Conservation (phyloP, 2,113 vertebrate species). For the Solea solea region DNA sequence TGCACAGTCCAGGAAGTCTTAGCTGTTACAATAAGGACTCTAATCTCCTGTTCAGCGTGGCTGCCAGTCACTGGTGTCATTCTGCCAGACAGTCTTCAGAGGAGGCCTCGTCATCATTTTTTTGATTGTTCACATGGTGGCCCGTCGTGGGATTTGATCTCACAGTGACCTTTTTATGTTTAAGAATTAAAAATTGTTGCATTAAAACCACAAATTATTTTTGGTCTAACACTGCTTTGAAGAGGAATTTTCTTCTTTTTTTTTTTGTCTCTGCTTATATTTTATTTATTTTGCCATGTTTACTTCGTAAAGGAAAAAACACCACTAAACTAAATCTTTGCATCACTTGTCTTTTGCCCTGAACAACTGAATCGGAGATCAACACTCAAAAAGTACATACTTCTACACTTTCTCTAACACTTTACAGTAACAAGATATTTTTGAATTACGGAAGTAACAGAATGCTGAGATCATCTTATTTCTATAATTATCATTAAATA, state of each 20-base stretch:
- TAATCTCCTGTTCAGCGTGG: constrained; percentile 23
- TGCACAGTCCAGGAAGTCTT: constrained; percentile 51
- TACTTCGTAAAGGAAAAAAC: no score
- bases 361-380: no score
- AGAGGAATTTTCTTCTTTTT: background rate
- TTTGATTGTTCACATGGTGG: constrained; percentile 30
- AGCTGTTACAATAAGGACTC: constrained; percentile 21
- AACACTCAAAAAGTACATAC: no score
- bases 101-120: constrained; percentile 25
- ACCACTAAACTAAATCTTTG: no score
- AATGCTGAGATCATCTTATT: no score
- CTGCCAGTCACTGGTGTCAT: constrained; percentile 41
- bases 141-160: constrained; percentile 3
- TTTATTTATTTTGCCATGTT: no score
- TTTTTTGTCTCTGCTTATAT: background rate
- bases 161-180: background rate
- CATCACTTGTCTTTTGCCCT: no score
- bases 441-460: no score
- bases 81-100: constrained; percentile 41
- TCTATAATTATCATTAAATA: no score
- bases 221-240: background rate
- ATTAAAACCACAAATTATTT: constrained; percentile 9
- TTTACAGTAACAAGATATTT: no score
- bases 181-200: constrained; percentile 7
- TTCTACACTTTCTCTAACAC: no score